Percentiles rank a stretch among this genome's conserved stretches.
Evolutionary conservation across 35 echinoderm and acorn worm species (phyloP).

Genomic region (Apostichopus parvimensis): DNA sequence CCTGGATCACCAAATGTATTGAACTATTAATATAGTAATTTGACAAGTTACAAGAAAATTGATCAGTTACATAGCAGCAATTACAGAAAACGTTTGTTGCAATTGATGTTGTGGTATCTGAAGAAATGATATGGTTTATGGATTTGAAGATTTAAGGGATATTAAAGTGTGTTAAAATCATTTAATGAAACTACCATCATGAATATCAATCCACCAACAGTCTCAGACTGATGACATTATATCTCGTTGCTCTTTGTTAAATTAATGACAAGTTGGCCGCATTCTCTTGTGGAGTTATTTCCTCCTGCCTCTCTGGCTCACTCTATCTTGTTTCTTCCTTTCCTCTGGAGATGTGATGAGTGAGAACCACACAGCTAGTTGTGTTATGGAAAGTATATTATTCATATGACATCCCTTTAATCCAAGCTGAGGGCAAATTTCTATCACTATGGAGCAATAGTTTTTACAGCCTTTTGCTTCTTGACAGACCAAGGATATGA

Average conservation of each 20-base stretch:
- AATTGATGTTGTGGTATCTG: no score
- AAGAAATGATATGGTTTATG: no score
- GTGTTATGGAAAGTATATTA: background rate
- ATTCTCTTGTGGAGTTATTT: background rate
- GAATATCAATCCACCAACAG: no score
- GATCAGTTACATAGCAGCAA: no score
- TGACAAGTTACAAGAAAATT: no score
- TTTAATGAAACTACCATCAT: no score
- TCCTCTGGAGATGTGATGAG: conserved; percentile 22
- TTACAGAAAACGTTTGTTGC: no score
- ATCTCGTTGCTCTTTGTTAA: background rate
- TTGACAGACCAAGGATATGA: conserved; percentile 9
- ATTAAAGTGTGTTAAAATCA: no score
- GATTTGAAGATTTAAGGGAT: no score
- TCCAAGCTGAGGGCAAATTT: conserved; percentile 29
- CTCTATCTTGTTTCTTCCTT: background rate
- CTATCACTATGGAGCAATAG: background rate
- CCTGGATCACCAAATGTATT: no score
- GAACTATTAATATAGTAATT: no score
- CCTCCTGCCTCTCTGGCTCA: background rate
- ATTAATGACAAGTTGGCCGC: conserved; percentile 2
- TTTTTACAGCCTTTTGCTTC: background rate
- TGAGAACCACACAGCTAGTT: conserved; percentile 1
- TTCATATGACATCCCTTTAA: background rate
- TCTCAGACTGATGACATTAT: no score